phyloP scores from a whole-genome alignment of 1,140 invertebrate genomes.

The Ptiloglossa arizonensis region DNA sequence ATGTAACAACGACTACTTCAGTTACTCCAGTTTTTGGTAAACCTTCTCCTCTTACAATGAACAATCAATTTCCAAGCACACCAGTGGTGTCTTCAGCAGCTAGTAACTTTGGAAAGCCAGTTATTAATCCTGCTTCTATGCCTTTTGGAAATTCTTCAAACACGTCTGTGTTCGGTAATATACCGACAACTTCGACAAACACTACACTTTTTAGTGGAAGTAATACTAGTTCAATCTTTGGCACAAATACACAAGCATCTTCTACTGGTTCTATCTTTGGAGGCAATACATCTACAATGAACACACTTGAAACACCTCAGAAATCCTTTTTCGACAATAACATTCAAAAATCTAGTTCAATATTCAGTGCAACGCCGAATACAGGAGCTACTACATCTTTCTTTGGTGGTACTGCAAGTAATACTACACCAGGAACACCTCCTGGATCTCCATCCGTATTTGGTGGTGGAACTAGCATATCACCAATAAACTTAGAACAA shows the following conservation, averaged over 20 bases:
- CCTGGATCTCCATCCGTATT: slow-evolving; percentile 50
- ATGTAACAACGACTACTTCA: slow-evolving; percentile 14
- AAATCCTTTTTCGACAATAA: slow-evolving; percentile 52
- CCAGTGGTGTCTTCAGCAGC: slow-evolving; percentile 27
- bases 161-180: slow-evolving; percentile 36
- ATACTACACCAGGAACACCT: slow-evolving; percentile 7
- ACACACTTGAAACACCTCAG: slow-evolving; percentile 37
- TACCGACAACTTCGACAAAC: slow-evolving; percentile 29
- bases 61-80: slow-evolving; percentile 27
- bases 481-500: slow-evolving; percentile 48
- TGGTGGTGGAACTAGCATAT: slow-evolving; percentile 35
- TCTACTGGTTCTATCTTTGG: slow-evolving; percentile 59
- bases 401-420: slow-evolving; percentile 51
- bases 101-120: slow-evolving; percentile 45
- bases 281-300: slow-evolving; percentile 25
- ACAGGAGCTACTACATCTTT: slow-evolving; percentile 41
- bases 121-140: slow-evolving; percentile 37
- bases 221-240: slow-evolving; percentile 56
- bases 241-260: slow-evolving; percentile 39
- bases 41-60: slow-evolving; percentile 26
- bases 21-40: slow-evolving; percentile 61
- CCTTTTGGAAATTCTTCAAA: slow-evolving; percentile 38
- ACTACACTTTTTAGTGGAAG: slow-evolving; percentile 50
- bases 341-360: slow-evolving; percentile 41
- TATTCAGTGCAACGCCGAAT: slow-evolving; percentile 50